Evolutionary conservation across 2,113 vertebrate species (phyloP).

Genomic region (Neomonachus schauinslandi): DNA sequence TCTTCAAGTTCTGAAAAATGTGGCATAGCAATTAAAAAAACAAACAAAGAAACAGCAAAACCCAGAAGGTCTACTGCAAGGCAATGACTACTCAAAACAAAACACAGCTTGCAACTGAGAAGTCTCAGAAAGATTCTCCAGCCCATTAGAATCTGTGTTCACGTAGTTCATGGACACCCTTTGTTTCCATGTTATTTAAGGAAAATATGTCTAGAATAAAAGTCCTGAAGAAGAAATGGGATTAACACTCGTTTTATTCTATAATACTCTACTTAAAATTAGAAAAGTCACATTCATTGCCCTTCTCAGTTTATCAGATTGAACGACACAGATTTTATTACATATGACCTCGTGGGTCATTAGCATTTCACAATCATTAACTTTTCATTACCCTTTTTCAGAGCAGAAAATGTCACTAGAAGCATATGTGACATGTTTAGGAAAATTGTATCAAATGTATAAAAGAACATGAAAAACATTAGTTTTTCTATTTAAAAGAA

Average conservation of each 20-base stretch:
- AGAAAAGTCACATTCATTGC: conserved; percentile 47
- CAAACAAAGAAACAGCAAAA: neutral
- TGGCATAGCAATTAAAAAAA: neutral
- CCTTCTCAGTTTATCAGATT: conserved; percentile 51
- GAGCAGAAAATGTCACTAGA: conserved; percentile 30
- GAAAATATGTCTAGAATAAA: neutral
- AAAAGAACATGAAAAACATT: neutral
- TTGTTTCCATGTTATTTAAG: neutral
- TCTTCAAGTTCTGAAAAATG: neutral
- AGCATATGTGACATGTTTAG: conserved; percentile 22
- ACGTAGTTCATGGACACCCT: neutral
- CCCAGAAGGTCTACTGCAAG: neutral
- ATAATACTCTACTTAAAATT: neutral
- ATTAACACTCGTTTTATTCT: neutral
- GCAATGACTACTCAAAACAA: neutral
- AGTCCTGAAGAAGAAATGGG: conserved; percentile 12
- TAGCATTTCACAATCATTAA: conserved; percentile 49
- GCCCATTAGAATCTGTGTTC: neutral
- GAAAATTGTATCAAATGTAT: neutral
- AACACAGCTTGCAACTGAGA: neutral
- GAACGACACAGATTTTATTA: conserved; percentile 5
- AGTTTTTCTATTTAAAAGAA: neutral
- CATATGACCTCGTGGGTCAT: neutral
- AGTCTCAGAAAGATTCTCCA: neutral
- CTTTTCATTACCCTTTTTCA: neutral